Evolutionary conservation across 1,140 invertebrate species (phyloP).

Genomic region (Drosophila tani): DNA sequence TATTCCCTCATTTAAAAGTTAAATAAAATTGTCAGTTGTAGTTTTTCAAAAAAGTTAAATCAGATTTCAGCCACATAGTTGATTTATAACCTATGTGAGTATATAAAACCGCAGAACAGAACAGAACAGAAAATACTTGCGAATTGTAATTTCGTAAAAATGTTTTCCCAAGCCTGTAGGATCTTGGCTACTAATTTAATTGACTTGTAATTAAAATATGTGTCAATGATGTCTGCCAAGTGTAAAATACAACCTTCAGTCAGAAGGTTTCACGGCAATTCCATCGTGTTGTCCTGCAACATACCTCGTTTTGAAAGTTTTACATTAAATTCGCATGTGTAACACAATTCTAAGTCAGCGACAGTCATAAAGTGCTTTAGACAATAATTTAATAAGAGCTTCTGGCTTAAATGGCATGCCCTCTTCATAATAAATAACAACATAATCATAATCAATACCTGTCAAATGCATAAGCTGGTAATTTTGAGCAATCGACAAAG

Average conservation of each 20-base stretch:
- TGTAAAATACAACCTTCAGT: too few species aligned
- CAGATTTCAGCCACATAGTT: too few species aligned
- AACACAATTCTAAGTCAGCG: neutral
- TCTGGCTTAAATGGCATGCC: constrained; percentile 10
- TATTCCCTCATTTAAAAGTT: too few species aligned
- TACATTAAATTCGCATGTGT: neutral
- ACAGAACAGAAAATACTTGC: neutral
- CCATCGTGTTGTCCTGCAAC: neutral
- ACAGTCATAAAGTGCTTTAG: neutral
- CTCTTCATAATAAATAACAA: constrained; percentile 35
- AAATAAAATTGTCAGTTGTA: neutral
- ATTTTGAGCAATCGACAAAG: constrained; percentile 40
- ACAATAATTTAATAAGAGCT: constrained; percentile 5
- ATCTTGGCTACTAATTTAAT: neutral
- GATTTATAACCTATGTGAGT: too few species aligned
- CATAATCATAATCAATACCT: constrained; percentile 59
- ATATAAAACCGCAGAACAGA: neutral
- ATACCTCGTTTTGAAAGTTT: neutral
- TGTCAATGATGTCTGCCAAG: neutral
- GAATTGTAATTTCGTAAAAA: neutral
- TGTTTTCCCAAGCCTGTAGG: neutral
- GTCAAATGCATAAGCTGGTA: constrained; percentile 58
- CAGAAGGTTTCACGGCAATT: neutral
- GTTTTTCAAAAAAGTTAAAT: neutral
- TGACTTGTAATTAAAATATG: neutral